Base-by-base conservation (phyloP, 2,888 invertebrate genomes). In the Parnassius orleans region DNA sequence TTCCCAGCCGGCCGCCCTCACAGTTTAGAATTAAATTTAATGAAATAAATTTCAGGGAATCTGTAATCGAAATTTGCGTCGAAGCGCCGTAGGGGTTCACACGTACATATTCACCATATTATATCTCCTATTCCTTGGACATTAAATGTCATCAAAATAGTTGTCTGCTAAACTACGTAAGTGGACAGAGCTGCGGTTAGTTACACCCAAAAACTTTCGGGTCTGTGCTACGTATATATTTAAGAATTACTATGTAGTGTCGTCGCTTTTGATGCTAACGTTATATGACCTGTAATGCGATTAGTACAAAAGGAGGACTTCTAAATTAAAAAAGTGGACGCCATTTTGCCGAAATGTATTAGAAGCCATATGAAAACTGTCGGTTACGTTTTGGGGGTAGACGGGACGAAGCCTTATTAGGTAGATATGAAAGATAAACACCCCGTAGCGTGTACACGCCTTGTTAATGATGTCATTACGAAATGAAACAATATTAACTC, bases 21-120 rank as follows among this genome's bases (percentile, higher is more conserved):
- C 78, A 87, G 87, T 87, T 87, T 82, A 85, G 81, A 87, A 87
- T 89, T 90, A 86, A 87, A 89, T 89, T 90, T 86, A 90, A 88
- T 88, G 85, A 88, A 90, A 89, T 87, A 87, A 87, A 88, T 88
- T 88, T 80, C 53, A 75, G 78, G 72, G 81, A 84, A 83, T 83
- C 83, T 81, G 81, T 79, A 79, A 80, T 77, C 72, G 75, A 78
- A 83, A 87, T 79, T 85, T 82, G 76, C 71, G 77, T 75, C 74
- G 75, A 72, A 74, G 76, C 73, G 70, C 69, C 68, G 64, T 66
- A 63, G 65, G 69, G 60, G 62, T 58, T 60, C 66, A 69, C 69
- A 68, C 72, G 69, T 69, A 68, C 66, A 63, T 72, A 62, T 68
- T 66, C 64, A 67, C 65, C 69, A 61, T 66, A 66, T 66, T 67